Percentiles rank a stretch among this genome's conserved stretches.
phyloP scores from a whole-genome alignment of 2,113 vertebrate species.

The Chauna torquata region DNA sequence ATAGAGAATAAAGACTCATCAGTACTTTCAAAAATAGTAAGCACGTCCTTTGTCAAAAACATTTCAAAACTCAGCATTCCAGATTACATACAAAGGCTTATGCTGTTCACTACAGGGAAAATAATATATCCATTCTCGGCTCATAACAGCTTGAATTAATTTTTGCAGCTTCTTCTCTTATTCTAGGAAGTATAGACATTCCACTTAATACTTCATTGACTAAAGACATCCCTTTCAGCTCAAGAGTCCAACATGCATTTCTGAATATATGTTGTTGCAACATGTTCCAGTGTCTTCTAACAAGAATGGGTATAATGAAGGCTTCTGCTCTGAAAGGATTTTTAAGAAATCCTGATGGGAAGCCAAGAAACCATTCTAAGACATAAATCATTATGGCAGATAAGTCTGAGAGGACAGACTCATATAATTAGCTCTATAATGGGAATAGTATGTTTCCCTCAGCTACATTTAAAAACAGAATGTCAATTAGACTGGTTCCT shows the following conservation, averaged over 20 bases:
- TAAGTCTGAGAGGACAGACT: not conserved
- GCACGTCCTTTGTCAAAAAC: not conserved
- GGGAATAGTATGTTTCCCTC: not conserved
- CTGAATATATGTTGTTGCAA: not conserved
- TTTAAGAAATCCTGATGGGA: not conserved
- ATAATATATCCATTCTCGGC: slow-evolving; percentile 7
- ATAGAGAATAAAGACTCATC: not conserved
- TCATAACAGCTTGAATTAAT: not conserved
- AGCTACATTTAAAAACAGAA: not conserved
- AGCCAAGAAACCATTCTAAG: not conserved
- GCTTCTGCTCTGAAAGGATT: not conserved
- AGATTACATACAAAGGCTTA: not conserved
- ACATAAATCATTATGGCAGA: not conserved
- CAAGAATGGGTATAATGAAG: not conserved
- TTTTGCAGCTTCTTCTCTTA: not conserved
- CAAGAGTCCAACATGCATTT: not conserved
- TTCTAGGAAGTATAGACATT: not conserved
- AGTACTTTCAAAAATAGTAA: not conserved
- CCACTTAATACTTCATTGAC: not conserved
- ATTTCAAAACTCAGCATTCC: slow-evolving; percentile 5
- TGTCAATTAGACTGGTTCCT: not conserved
- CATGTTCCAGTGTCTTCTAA: not conserved
- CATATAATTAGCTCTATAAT: not conserved
- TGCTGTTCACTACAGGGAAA: not conserved
- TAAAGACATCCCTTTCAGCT: not conserved